Evolutionary conservation across 2,888 invertebrate genomes (phyloP).

Genomic region (Deilephila porcellus): DNA sequence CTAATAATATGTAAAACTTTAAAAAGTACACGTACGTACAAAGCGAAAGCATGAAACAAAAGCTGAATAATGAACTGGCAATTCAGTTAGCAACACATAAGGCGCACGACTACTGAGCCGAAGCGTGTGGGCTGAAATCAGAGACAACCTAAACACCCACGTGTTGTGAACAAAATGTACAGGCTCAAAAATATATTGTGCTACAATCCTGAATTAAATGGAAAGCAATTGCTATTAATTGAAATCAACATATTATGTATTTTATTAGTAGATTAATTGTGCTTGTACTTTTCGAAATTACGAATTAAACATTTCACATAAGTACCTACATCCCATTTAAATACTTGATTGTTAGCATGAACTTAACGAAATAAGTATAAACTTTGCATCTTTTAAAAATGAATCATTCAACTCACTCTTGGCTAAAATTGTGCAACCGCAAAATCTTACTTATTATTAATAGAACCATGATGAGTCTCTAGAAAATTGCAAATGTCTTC

Average conservation of each 20-base stretch:
- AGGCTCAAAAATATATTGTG: neutral
- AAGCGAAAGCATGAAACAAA: neutral
- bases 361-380: no score
- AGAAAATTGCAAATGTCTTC: neutral
- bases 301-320: no score
- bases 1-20: neutral
- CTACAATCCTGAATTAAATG: neutral
- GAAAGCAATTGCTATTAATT: no score
- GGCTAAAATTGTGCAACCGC: no score
- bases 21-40: neutral
- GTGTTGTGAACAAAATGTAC: neutral
- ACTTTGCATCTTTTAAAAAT: neutral
- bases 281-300: no score
- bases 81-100: neutral
- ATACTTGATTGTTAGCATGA: no score
- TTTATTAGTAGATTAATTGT: no score
- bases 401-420: neutral
- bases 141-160: conserved; percentile 10
- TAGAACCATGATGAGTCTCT: neutral
- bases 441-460: neutral
- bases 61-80: neutral
- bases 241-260: no score
- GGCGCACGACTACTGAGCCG: neutral
- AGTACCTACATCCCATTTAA: no score
- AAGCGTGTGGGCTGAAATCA: neutral